Percentiles rank a stretch among this genome's conserved stretches.
Conservation (phyloP, 2,888 invertebrate species). For the Tenthredo scrophulariae region DNA sequence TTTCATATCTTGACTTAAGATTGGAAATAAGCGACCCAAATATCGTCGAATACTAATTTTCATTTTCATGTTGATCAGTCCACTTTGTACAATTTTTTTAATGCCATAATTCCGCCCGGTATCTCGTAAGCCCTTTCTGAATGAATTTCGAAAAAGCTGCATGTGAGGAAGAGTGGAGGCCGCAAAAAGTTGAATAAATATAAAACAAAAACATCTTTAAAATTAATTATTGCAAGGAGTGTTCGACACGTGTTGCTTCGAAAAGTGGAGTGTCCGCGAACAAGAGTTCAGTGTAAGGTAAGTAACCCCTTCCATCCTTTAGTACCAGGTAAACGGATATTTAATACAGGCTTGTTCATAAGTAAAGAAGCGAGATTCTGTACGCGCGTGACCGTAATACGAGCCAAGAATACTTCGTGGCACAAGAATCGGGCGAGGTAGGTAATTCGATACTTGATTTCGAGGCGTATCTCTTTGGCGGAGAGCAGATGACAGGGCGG, state of each 20-base stretch:
- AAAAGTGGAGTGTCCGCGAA: not conserved
- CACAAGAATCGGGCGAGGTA: not conserved
- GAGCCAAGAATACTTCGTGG: constrained; percentile 11
- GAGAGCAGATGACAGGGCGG: constrained; percentile 38
- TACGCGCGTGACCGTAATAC: constrained; percentile 26
- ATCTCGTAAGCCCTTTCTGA: no score
- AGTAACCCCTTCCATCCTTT: not conserved
- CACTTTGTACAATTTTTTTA: no score
- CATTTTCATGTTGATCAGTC: no score
- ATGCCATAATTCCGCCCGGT: no score
- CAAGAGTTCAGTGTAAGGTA: not conserved
- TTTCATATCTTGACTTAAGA: no score
- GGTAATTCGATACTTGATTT: constrained; percentile 47
- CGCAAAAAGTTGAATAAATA: no score
- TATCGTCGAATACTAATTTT: no score
- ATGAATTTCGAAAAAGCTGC: no score
- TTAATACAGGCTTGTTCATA: not conserved
- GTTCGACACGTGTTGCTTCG: not conserved
- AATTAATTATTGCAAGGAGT: not conserved
- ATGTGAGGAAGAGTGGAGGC: no score
- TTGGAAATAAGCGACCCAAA: no score
- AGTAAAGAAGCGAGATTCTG: not conserved
- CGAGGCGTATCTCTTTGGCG: constrained; percentile 16
- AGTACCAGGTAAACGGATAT: not conserved
- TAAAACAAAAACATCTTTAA: no score